Base-by-base conservation (phyloP, 2,113 vertebrate species). In the Eulacestoma nigropectus region DNA sequence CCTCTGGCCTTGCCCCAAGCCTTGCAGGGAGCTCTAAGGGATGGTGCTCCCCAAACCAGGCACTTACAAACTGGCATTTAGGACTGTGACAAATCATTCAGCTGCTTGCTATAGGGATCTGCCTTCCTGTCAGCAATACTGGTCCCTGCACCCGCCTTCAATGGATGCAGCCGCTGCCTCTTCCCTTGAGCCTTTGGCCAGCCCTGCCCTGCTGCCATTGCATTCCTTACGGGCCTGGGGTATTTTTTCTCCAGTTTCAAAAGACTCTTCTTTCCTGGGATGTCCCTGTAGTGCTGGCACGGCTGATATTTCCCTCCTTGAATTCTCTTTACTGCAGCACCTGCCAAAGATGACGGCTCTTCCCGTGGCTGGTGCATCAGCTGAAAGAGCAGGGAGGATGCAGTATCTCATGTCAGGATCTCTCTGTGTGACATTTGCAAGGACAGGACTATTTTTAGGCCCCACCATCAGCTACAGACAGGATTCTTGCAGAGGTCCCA, bases 401-500 rank as follows among this genome's bases (percentile, higher is more conserved):
- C 68, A 63, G 60, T 67, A 72, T 95, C 93, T 81, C 2, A 0
- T 95, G 16, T 93, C 94, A 86, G 55, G 76, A 4, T 55, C 60
- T 65, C 83, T 39, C 42, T 52, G 47, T 56, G 42, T 95, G 94
- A 88, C 80, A 86, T 96, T 95, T 96, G 33, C 52, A 59, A 59
- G 35, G 76, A 16, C 49, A 94, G 67, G 85, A 6, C n/a, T 96
- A 95, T 92, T 90, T 94, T 95, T 97, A 90, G 83, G 69, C 16
- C 21, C 15, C 16, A 22, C 29, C 50, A 26, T 55, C 59, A 77
- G 49, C 67, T 50, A 62, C 75, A 82, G 70, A 5, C 4, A 47
- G 47, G 50, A 84, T 74, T 74, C 55, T 76, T 16, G 9, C 37
- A 68, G 57, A 90, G 35, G 57, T 78, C n/a, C 37, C 29, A 29